Evolutionary conservation across 2,797 vertebrate genomes (phyloP).

Genomic region (Acanthurus lineatus): DNA sequence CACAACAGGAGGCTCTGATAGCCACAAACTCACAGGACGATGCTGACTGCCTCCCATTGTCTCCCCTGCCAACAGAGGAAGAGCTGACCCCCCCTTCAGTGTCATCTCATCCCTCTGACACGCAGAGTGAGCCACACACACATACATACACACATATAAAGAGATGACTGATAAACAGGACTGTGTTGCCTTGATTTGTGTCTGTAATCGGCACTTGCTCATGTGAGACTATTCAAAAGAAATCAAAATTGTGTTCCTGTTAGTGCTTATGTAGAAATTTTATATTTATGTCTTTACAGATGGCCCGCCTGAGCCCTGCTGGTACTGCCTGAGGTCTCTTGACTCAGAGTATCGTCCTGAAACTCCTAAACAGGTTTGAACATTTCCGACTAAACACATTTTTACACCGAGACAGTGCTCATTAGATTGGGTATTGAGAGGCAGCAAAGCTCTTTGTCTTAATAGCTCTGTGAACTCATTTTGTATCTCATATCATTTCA

Average conservation of each 20-base stretch:
- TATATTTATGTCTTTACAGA: conserved; percentile 64
- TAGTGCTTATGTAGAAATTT: background rate
- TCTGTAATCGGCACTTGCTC: background rate
- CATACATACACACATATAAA: background rate
- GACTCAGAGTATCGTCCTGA: conserved; percentile 76
- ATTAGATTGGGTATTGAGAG: background rate
- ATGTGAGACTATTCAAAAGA: background rate
- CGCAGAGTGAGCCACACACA: conserved; percentile 53
- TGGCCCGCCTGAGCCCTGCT: conserved; percentile 76
- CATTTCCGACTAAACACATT: conserved; percentile 14
- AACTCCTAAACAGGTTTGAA: conserved; percentile 77
- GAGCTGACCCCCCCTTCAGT: conserved; percentile 40
- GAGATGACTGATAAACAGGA: background rate
- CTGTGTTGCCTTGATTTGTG: background rate
- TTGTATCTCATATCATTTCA: background rate
- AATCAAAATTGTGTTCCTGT: background rate
- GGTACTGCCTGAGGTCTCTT: conserved; percentile 84
- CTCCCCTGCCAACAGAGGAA: conserved; percentile 54
- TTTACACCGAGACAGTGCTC: background rate
- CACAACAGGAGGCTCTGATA: conserved; percentile 45
- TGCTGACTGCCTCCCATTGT: conserved; percentile 40
- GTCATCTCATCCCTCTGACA: conserved; percentile 53
- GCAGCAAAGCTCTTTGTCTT: background rate
- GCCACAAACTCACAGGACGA: conserved; percentile 46
- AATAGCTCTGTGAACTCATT: background rate